Base-by-base conservation (phyloP, 2,113 vertebrate genomes). In the Amphiprion percula region DNA sequence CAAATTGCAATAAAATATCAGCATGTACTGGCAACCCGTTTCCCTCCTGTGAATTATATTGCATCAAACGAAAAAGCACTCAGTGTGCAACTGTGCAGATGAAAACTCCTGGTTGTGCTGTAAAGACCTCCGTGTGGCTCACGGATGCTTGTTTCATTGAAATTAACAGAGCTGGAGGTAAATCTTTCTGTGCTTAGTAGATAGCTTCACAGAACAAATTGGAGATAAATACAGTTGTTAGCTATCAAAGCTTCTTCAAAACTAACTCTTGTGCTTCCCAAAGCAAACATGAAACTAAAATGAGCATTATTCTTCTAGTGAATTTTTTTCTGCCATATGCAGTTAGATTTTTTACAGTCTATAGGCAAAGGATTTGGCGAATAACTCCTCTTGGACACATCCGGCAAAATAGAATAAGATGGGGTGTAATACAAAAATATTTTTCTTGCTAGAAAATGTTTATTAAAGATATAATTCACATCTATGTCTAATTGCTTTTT, bases 1-100 rank as follows among this genome's bases (percentile, higher is more conserved):
- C 59, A 54, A 58, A 83, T 64, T 80, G 23, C 49, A 52, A 58
- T 71, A 15, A 77, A 79, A 82, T 80, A 71, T 74, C 72, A 78
- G 73, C 49, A 41, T 61, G 37, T 49, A 21, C 41, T 49, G 58
- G 61, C 58, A 63, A 39, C 37, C 24, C 23, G 17, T 72, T 82
- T 46, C 47, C 16, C 19, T 26, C 65, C 47, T 24, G 52, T 82
- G 63, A 85, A 60, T 75, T 49, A 53, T 10, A 56, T 41, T 55
- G 33, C 9, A 2, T 44, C 6, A 37, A 17, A 65, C 24, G 58
- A 63, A 66, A 58, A 70, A 63, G 19, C 49, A 10, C 24, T 62
- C 23, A 10, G 49, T n/a, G 50, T 68, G 60, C 28, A 69, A 58
- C n/a, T 50, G 24, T 66, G 72, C 47, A 64, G 66, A 58, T 10